A percentile compares a stretch with the other conserved stretches of the same genome.
phyloP scores from a whole-genome alignment of 2,888 invertebrate genomes.

The Strigamia maritima region DNA sequence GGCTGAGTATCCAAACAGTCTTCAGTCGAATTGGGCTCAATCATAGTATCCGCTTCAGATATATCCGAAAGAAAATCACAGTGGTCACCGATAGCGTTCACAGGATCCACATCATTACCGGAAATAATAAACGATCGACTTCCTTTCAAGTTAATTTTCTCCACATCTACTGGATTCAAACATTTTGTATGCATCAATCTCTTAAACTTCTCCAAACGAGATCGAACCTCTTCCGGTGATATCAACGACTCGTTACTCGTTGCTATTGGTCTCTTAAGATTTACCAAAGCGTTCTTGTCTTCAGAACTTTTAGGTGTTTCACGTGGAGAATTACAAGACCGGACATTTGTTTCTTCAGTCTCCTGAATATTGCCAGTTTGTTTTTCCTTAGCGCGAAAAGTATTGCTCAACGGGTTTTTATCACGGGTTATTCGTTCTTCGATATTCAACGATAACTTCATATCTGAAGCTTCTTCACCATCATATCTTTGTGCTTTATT shows the following conservation, averaged over 20 bases:
- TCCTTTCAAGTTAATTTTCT: slow-evolving; percentile 20
- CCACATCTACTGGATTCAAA: neutral
- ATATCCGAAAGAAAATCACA: neutral
- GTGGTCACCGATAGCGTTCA: neutral
- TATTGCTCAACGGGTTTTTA: too few species aligned
- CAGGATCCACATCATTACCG: neutral
- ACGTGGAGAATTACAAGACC: too few species aligned
- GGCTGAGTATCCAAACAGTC: neutral
- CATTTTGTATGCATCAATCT: neutral
- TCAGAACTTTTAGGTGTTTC: neutral
- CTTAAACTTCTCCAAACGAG: slow-evolving; percentile 13
- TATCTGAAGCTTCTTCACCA: too few species aligned
- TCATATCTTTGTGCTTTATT: too few species aligned
- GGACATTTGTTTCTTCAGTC: too few species aligned
- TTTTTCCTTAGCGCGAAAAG: neutral
- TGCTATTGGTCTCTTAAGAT: neutral
- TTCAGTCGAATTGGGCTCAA: neutral
- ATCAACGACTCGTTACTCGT: neutral
- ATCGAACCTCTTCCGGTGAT: slow-evolving; percentile 13
- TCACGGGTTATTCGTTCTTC: neutral
- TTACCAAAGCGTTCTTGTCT: neutral
- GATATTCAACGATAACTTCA: neutral
- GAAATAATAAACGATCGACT: neutral
- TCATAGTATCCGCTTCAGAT: neutral
- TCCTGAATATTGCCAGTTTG: neutral